Percentiles rank a stretch among this genome's conserved stretches.
Conservation (phyloP, 2,797 vertebrate genomes). For the Echeneis naucrates region DNA sequence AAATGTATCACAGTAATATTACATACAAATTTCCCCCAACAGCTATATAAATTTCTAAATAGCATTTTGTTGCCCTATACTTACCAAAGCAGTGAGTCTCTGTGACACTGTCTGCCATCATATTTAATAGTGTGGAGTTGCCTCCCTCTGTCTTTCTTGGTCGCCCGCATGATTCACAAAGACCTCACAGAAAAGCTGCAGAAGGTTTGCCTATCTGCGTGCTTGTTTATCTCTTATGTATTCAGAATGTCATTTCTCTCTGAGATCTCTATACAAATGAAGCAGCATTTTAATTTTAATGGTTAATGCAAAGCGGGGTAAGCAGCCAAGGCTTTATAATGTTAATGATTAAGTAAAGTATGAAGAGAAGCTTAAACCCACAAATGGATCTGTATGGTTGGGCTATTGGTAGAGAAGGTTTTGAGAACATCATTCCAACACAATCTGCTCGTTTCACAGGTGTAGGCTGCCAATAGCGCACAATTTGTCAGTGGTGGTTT, state of each 20-base stretch:
- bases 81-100: constrained; percentile 16
- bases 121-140: background rate
- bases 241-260: constrained; percentile 7
- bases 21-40: background rate
- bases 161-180: constrained; percentile 24
- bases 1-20: background rate
- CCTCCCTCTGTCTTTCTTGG: constrained; percentile 2
- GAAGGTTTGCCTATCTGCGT: constrained; percentile 47
- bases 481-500: background rate
- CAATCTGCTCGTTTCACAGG: background rate
- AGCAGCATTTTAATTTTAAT: constrained; percentile 28
- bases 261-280: constrained; percentile 47
- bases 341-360: constrained; percentile 6
- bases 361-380: background rate
- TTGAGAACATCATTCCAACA: constrained; percentile 6
- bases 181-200: constrained; percentile 5
- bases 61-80: constrained; percentile 31
- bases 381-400: constrained; percentile 20
- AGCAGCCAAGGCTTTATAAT: background rate
- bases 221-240: constrained; percentile 14
- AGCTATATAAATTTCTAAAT: constrained; percentile 16
- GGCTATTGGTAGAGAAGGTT: background rate
- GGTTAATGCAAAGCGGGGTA: constrained; percentile 60
- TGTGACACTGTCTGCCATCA: constrained; percentile 21
- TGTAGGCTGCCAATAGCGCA: background rate